Conservation (phyloP, 92 coral and sea anemone genomes). For the Parazoanthus swiftii region DNA sequence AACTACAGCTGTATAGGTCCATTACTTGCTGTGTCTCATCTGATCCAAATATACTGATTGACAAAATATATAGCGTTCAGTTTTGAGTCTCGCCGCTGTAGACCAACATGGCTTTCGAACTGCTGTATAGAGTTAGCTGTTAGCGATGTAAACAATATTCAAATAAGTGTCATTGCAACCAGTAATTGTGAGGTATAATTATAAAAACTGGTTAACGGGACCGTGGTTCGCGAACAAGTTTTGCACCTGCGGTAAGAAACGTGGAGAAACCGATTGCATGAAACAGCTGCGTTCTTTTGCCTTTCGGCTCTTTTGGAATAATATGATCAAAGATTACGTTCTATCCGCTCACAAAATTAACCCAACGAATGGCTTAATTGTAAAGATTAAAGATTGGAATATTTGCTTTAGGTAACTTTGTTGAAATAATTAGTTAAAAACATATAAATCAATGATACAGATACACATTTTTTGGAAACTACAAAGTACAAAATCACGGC, state of each 20-base stretch:
- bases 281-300: background rate
- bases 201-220: background rate
- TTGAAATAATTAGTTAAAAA: no score
- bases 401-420: background rate
- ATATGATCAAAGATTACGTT: background rate
- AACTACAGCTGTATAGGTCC: no score
- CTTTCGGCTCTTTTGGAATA: background rate
- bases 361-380: background rate
- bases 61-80: no score
- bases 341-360: no score
- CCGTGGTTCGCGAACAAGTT: background rate
- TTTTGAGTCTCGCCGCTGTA: no score
- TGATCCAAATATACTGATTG: no score
- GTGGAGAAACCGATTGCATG: background rate
- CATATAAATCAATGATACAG: background rate
- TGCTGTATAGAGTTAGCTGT: background rate
- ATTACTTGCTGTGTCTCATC: no score
- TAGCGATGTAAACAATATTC: background rate
- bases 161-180: background rate
- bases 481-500: background rate
- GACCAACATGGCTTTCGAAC: no score
- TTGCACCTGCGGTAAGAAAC: background rate
- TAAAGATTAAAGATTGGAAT: no score
- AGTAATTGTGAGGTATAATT: background rate
- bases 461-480: background rate